A percentile compares a stretch with the other conserved stretches of the same genome.
Evolutionary conservation across 2,113 vertebrate species (phyloP).

Genomic region (Notarius quadriscutis): DNA sequence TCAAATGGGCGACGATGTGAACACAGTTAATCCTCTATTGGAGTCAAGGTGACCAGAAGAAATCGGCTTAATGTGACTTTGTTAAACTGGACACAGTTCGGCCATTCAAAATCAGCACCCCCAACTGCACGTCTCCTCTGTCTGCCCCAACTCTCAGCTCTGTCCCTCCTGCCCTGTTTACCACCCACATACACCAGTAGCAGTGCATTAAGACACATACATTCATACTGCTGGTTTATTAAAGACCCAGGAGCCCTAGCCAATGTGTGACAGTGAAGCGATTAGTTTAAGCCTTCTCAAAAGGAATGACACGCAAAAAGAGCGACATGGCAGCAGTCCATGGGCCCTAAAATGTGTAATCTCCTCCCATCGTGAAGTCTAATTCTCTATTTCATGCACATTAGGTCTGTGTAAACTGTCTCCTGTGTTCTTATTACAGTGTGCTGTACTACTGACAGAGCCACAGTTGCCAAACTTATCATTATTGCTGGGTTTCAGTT

Average conservation of each 20-base stretch:
- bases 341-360: conserved; percentile 48
- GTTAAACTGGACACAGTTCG: conserved; percentile 77
- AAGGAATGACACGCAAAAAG: conserved; percentile 29
- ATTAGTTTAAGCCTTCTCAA: conserved; percentile 61
- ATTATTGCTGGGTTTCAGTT: not conserved
- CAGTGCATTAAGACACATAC: conserved; percentile 76
- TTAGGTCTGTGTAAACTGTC: conserved; percentile 56
- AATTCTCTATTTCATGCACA: conserved; percentile 57
- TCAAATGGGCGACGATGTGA: conserved; percentile 79
- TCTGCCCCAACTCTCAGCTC: conserved; percentile 38
- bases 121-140: conserved; percentile 9
- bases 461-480: conserved; percentile 6
- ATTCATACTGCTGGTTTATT: conserved; percentile 79
- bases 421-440: conserved; percentile 41
- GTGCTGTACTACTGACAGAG: not conserved
- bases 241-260: conserved; percentile 50
- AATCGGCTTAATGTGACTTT: conserved; percentile 79
- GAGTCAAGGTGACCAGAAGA: conserved; percentile 80
- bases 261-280: conserved; percentile 55
- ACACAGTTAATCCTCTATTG: conserved; percentile 81
- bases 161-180: conserved; percentile 67
- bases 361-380: conserved; percentile 46
- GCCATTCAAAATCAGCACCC: conserved; percentile 60
- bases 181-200: conserved; percentile 75
- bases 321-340: conserved; percentile 44